Conservation (phyloP, 2,797 vertebrate species). For the Furcifer pardalis region DNA sequence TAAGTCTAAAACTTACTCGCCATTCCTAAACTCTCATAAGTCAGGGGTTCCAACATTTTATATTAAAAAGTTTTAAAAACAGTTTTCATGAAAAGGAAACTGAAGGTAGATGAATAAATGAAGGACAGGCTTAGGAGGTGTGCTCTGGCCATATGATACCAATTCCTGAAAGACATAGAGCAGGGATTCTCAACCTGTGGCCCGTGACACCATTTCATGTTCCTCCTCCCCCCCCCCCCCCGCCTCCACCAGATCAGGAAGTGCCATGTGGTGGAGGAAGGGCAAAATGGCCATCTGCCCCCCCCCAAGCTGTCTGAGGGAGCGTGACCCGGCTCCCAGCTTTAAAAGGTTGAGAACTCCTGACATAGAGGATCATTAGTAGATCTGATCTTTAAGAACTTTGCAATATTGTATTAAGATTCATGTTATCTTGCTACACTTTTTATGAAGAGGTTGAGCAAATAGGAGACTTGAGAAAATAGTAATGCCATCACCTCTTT, state of each 20-base stretch:
- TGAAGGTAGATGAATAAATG: constrained; percentile 5
- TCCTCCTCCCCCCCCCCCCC: too few species aligned
- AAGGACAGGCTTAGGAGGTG: not conserved
- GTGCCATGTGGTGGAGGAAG: too few species aligned
- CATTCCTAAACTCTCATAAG: constrained; percentile 21
- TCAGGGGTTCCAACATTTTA: not conserved
- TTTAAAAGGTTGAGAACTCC: too few species aligned
- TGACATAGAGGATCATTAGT: not conserved
- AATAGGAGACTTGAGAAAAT: not conserved
- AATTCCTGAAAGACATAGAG: not conserved
- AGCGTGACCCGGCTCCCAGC: too few species aligned
- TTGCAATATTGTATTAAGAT: not conserved
- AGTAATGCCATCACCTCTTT: not conserved
- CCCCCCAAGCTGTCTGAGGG: too few species aligned
- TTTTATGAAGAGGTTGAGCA: not conserved
- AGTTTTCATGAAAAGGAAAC: not conserved
- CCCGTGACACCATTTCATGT: too few species aligned
- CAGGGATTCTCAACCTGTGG: too few species aligned
- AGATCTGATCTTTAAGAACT: not conserved
- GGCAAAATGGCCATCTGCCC: too few species aligned
- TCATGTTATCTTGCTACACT: not conserved
- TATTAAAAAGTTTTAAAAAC: not conserved
- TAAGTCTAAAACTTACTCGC: not conserved
- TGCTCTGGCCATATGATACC: constrained; percentile 17
- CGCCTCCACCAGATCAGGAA: too few species aligned